These are phyloP conservation scores for Ciconia boyciana DNA, from an alignment of 2,113 vertebrate species.

Conservation along the genomic window DNA sequence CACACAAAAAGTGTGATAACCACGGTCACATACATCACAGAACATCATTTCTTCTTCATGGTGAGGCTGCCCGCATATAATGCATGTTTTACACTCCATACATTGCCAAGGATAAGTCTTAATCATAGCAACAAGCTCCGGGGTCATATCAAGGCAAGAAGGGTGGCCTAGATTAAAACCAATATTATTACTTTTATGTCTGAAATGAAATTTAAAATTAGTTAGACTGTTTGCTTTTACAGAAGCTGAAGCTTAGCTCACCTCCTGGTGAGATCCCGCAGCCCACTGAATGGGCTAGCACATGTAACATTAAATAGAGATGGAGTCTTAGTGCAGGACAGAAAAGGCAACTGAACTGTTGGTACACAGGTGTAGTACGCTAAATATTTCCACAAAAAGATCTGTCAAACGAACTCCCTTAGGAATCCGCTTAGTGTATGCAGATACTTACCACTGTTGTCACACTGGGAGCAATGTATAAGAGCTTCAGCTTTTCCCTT, in stretches of 20 bases:
- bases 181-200: slow-evolving; percentile 59
- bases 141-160: slow-evolving; percentile 95
- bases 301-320: background rate
- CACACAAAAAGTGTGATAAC: slow-evolving; percentile 98
- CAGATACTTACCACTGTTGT: slow-evolving; percentile 92
- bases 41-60: slow-evolving; percentile 99
- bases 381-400: background rate
- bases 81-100: slow-evolving; percentile 99
- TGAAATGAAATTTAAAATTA: background rate
- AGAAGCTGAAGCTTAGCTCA: background rate
- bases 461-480: slow-evolving; percentile 99
- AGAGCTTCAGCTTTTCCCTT: slow-evolving; percentile 94
- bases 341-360: background rate
- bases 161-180: slow-evolving; percentile 89
- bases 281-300: background rate
- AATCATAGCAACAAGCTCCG: slow-evolving; percentile 88
- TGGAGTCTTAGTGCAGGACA: background rate
- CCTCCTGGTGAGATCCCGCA: background rate
- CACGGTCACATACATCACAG: slow-evolving; percentile 97
- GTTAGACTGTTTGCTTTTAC: background rate
- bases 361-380: background rate
- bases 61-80: slow-evolving; percentile 93
- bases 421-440: background rate
- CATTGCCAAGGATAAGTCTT: slow-evolving; percentile 98
- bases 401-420: background rate